A percentile compares a stretch with the other conserved stretches of the same genome.
Evolutionary conservation across 1,140 invertebrate species (phyloP).

Genomic region (Sminthurinus signatus): DNA sequence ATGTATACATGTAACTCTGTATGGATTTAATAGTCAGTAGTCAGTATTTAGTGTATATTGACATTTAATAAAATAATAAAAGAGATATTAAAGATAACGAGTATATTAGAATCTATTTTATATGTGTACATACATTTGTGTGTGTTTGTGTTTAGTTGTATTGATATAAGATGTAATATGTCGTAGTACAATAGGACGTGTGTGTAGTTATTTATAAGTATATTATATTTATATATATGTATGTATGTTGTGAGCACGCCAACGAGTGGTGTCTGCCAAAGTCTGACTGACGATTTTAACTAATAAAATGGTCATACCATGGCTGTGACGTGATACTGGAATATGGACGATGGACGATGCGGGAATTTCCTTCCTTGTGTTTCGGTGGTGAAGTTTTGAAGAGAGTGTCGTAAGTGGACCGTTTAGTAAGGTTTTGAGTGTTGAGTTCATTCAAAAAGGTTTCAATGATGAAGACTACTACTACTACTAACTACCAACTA

Average conservation of each 20-base stretch:
- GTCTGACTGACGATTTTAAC: too few species aligned
- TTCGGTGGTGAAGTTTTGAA: conserved; percentile 6
- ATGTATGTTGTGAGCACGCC: neutral
- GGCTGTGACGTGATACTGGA: too few species aligned
- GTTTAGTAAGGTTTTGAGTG: conserved; percentile 27
- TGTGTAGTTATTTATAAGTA: neutral
- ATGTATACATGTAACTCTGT: too few species aligned
- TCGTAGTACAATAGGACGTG: too few species aligned
- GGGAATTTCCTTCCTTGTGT: conserved; percentile 10
- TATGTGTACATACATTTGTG: neutral
- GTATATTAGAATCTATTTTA: too few species aligned
- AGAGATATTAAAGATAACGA: too few species aligned
- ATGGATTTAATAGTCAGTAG: too few species aligned
- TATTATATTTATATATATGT: neutral
- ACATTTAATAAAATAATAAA: too few species aligned
- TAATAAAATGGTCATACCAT: too few species aligned
- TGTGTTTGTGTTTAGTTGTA: neutral
- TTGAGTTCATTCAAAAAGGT: conserved; percentile 34
- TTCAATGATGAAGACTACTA: conserved; percentile 10
- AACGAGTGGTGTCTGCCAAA: neutral
- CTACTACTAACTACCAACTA: too few species aligned
- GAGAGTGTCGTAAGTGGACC: conserved; percentile 27
- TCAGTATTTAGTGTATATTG: too few species aligned
- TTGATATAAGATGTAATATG: neutral
- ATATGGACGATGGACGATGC: too few species aligned